Conservation (phyloP, 2,797 vertebrate genomes). For the Knipowitschia caucasica region DNA sequence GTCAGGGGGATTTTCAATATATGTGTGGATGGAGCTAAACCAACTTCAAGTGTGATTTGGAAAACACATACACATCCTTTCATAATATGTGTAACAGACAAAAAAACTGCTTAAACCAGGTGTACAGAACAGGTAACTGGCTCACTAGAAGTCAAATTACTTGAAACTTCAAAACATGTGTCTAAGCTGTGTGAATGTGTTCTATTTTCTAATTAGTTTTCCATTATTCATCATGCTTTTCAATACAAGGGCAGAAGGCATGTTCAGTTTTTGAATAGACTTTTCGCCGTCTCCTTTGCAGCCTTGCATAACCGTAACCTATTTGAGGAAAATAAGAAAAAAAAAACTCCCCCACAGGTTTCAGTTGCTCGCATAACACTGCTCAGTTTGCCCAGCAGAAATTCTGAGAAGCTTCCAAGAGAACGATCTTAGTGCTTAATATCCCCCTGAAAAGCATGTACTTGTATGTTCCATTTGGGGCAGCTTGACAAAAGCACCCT, state of each 20-base stretch:
- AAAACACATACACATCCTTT: too few relatives aligned
- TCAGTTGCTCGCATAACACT: background rate
- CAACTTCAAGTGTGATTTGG: too few relatives aligned
- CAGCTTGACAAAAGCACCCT: background rate
- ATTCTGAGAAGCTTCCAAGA: background rate
- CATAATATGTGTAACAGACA: too few relatives aligned
- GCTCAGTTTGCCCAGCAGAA: background rate
- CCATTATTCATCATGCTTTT: background rate
- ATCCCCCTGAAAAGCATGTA: background rate
- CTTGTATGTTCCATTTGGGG: background rate
- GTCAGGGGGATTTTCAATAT: too few relatives aligned
- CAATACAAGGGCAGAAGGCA: background rate
- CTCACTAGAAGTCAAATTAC: too few relatives aligned
- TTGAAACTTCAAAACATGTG: too few relatives aligned
- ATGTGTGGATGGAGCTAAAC: too few relatives aligned
- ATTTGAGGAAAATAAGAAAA: conserved; percentile 4
- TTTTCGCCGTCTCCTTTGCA: background rate
- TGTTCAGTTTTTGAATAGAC: background rate
- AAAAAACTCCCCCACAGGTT: conserved; percentile 2
- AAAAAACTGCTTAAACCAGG: too few relatives aligned
- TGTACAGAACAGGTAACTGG: too few relatives aligned
- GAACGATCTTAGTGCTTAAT: background rate
- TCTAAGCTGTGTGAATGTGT: too few relatives aligned
- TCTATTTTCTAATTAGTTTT: too few relatives aligned
- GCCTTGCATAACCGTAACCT: background rate